These are phyloP conservation scores for Cheilinus undulatus DNA, from an alignment of 2,113 vertebrate species.

Conservation along the genomic window DNA sequence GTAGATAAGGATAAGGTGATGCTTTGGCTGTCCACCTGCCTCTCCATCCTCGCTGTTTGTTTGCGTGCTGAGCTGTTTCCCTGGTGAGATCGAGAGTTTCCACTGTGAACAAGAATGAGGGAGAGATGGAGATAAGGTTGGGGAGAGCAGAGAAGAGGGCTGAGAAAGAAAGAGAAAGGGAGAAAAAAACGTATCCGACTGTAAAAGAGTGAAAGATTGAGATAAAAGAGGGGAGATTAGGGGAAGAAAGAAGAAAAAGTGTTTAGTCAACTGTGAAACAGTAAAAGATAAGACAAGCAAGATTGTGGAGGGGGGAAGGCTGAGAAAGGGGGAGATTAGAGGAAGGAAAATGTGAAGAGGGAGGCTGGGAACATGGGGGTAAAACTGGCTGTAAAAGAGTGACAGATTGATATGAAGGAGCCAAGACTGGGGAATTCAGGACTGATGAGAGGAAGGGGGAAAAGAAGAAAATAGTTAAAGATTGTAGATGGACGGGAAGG, in stretches of 20 bases:
- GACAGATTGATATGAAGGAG: conserved; percentile 51
- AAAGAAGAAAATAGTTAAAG: conserved; percentile 12
- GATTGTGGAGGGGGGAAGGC: conserved; percentile 27
- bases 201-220: conserved; percentile 67
- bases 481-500: conserved; percentile 24
- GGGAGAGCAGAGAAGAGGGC: conserved; percentile 54
- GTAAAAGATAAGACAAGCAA: conserved; percentile 65
- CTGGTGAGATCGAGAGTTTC: conserved; percentile 69
- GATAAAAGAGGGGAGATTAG: conserved; percentile 74
- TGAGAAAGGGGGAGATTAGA: conserved; percentile 53
- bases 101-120: conserved; percentile 62
- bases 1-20: conserved; percentile 18
- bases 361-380: conserved; percentile 51
- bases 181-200: conserved; percentile 61
- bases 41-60: conserved; percentile 57
- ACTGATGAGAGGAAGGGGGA: conserved; percentile 38
- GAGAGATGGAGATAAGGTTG: conserved; percentile 75
- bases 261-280: conserved; percentile 75
- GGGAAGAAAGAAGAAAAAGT: conserved; percentile 50
- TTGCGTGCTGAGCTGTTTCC: conserved; percentile 56
- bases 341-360: conserved; percentile 39
- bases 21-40: conserved; percentile 55
- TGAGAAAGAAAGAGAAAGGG: conserved; percentile 29
- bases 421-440: conserved; percentile 3
- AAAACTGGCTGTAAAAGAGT: conserved; percentile 51